A percentile compares a stretch with the other conserved stretches of the same genome.
Conservation (phyloP, 2,888 invertebrate genomes). For the Trachelus iudaicus region DNA sequence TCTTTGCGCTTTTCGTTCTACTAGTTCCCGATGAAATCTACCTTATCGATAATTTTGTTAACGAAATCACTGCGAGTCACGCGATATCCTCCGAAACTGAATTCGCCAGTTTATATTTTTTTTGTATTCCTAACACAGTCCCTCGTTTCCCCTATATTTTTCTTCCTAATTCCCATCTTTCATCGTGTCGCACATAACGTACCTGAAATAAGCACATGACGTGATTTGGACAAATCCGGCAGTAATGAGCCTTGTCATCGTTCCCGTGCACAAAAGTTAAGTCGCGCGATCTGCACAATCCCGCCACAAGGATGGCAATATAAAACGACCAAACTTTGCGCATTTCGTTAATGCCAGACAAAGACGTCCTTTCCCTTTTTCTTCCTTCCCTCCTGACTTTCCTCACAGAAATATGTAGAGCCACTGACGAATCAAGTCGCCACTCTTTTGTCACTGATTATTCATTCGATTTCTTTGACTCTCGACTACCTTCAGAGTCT, state of each 20-base stretch:
- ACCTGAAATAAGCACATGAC: conserved; percentile 56
- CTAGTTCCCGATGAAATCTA: background rate
- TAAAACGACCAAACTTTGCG: background rate
- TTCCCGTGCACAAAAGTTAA: background rate
- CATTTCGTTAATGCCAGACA: background rate
- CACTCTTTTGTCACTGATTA: background rate
- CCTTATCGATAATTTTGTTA: background rate
- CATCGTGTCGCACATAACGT: conserved; percentile 27
- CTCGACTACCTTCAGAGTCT: background rate
- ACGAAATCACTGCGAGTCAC: background rate
- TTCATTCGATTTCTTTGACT: background rate
- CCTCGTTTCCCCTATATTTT: background rate
- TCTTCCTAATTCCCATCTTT: background rate
- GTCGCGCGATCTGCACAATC: background rate
- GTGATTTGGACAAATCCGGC: conserved; percentile 49
- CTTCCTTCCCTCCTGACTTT: background rate
- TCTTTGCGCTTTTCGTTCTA: background rate
- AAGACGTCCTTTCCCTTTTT: background rate
- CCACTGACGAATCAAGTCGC: background rate
- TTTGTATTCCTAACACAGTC: background rate
- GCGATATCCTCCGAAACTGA: background rate
- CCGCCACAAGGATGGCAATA: background rate
- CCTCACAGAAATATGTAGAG: background rate
- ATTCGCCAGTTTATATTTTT: background rate
- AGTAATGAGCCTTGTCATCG: conserved; percentile 42